Conservation (phyloP, 2,113 vertebrate genomes). For the Gymnogyps californianus region DNA sequence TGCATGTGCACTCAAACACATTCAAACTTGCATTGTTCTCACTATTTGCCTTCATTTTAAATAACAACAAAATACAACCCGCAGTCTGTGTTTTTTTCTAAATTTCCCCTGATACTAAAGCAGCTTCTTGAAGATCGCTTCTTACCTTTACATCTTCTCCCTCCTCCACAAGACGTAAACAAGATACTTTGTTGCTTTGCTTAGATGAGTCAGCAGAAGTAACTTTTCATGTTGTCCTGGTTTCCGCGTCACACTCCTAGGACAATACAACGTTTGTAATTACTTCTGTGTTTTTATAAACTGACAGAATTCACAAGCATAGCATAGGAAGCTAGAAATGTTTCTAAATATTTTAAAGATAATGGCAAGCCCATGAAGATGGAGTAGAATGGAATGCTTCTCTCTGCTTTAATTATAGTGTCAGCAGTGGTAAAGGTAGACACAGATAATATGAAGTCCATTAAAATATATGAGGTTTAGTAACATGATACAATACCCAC, state of each 20-base stretch:
- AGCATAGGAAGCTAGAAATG: not conserved
- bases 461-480: slow-evolving; percentile 25
- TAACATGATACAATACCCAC: slow-evolving; percentile 15
- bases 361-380: not conserved
- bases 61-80: not conserved
- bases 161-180: not conserved
- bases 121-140: not conserved
- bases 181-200: not conserved
- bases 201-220: not conserved
- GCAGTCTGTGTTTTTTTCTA: not conserved
- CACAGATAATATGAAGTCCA: not conserved
- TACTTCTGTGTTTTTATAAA: not conserved
- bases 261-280: not conserved
- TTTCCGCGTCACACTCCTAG: not conserved
- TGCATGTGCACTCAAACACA: not conserved
- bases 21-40: not conserved
- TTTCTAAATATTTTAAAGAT: not conserved
- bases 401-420: not conserved
- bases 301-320: not conserved
- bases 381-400: not conserved
- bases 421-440: not conserved
- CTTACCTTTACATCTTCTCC: not conserved
- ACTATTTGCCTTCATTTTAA: not conserved
- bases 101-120: not conserved
- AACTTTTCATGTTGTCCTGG: not conserved